A percentile compares a stretch with the other conserved stretches of the same genome.
Evolutionary conservation across 2,113 vertebrate genomes (phyloP).

Genomic region (Saccopteryx bilineata): DNA sequence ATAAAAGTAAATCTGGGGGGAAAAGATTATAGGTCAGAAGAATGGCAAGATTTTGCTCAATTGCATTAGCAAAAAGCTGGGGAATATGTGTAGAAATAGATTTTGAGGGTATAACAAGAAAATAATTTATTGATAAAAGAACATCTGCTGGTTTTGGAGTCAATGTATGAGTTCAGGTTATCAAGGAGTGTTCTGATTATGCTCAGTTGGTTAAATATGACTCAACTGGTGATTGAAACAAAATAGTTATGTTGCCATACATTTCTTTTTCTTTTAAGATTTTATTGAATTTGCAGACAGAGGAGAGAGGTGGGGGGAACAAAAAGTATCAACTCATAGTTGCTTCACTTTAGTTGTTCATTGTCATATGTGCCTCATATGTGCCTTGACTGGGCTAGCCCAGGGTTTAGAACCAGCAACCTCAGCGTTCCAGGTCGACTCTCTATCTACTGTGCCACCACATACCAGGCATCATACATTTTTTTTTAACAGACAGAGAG

Average conservation of each 20-base stretch:
- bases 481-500: no score
- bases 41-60: constrained; percentile 45
- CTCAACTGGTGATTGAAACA: neutral
- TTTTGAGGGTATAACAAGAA: constrained; percentile 16
- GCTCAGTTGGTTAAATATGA: constrained; percentile 32
- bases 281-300: no score
- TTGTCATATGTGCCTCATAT: no score
- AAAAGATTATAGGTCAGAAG: neutral
- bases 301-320: no score
- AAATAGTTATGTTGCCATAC: constrained; percentile 31
- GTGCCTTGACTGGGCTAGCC: no score
- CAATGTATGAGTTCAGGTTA: constrained; percentile 11
- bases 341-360: no score
- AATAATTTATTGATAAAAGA: constrained; percentile 12
- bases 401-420: no score
- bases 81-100: constrained; percentile 11
- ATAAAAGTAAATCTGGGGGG: constrained; percentile 2
- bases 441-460: no score
- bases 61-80: neutral
- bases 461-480: no score
- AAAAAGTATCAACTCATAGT: no score
- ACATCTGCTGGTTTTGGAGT: neutral
- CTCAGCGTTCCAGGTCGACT: no score
- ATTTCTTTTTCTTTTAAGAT: neutral
- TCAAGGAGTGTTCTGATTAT: constrained; percentile 27